phyloP scores from a whole-genome alignment of 2,797 vertebrate genomes.

The Rhinichthys osculus region DNA sequence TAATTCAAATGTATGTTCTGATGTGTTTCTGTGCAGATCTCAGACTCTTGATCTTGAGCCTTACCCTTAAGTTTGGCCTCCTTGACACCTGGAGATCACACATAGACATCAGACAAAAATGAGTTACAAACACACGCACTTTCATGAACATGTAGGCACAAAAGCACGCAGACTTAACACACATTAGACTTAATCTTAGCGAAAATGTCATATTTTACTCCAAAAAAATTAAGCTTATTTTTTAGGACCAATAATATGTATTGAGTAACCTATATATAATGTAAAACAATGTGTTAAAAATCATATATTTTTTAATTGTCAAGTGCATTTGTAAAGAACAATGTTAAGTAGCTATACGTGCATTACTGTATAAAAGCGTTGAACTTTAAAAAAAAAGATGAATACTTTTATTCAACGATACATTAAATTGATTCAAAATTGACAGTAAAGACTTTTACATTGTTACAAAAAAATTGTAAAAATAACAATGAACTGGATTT shows the following conservation, averaged over 20 bases:
- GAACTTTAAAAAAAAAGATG: too few species aligned
- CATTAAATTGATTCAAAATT: too few species aligned
- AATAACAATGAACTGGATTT: not conserved
- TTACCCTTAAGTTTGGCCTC: constrained; percentile 90
- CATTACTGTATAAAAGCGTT: not conserved
- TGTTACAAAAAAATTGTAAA: too few species aligned
- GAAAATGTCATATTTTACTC: not conserved
- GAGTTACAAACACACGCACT: constrained; percentile 33
- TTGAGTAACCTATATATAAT: not conserved
- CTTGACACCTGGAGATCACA: constrained; percentile 90
- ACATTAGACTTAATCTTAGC: not conserved
- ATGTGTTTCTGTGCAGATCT: not conserved
- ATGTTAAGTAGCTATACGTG: not conserved
- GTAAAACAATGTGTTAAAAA: not conserved
- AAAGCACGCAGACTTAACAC: constrained; percentile 8
- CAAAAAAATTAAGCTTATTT: not conserved
- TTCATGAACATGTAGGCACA: not conserved
- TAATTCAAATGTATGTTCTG: not conserved
- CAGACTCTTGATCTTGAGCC: constrained; percentile 60
- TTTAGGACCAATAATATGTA: too few species aligned
- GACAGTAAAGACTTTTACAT: too few species aligned
- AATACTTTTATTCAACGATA: not conserved
- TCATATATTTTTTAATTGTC: not conserved
- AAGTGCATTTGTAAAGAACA: not conserved
- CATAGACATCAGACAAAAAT: constrained; percentile 71